Evolutionary conservation across 2,888 invertebrate genomes (phyloP).

Genomic region (Acleris literana): DNA sequence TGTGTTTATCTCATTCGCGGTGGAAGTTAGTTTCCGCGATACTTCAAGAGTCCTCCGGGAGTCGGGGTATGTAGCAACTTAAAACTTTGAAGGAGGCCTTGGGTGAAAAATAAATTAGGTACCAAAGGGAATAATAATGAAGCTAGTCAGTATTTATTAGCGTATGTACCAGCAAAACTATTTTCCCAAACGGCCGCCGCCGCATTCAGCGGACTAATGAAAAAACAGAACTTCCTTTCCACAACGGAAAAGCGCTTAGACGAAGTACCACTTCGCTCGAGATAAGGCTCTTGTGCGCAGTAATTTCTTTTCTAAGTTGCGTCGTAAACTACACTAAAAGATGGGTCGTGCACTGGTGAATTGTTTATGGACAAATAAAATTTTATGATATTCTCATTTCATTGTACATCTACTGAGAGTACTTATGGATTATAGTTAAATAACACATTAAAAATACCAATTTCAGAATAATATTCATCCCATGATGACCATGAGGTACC

Average conservation of each 20-base stretch:
- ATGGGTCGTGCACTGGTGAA: conserved; percentile 11
- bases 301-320: conserved; percentile 39
- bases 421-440: neutral
- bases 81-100: conserved; percentile 3
- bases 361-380: conserved; percentile 19
- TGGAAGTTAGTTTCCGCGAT: conserved; percentile 17
- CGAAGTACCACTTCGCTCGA: conserved; percentile 37
- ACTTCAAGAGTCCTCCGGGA: conserved; percentile 1
- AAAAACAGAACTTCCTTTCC: conserved; percentile 37
- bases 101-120: neutral
- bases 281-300: conserved; percentile 36
- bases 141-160: neutral
- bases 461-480: neutral
- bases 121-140: conserved; percentile 16
- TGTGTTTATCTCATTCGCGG: conserved; percentile 16
- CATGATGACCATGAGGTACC: neutral
- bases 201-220: conserved; percentile 35
- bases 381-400: conserved; percentile 5
- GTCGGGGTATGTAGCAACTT: neutral
- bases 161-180: conserved; percentile 17
- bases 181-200: conserved; percentile 23
- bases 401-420: neutral
- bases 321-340: conserved; percentile 36
- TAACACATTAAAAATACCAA: conserved; percentile 1
- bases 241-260: conserved; percentile 37